Percentiles rank a stretch among this genome's conserved stretches.
Conservation (phyloP, 1,140 invertebrate genomes). For the Drosophila takahashii region DNA sequence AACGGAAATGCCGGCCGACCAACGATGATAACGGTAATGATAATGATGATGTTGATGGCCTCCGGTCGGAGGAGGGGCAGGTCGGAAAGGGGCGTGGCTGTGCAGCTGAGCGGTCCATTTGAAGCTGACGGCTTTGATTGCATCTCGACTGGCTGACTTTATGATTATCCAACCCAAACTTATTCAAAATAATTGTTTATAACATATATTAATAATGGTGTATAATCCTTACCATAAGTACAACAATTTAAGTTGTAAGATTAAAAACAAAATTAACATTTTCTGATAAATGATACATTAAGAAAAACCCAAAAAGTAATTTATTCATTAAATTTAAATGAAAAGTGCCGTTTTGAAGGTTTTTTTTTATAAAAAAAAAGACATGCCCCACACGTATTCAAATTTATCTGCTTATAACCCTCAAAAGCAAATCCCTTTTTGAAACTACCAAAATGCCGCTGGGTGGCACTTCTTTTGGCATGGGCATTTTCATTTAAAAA, state of each 20-base stretch:
- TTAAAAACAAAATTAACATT: too few relatives aligned
- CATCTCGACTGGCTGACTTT: constrained; percentile 9
- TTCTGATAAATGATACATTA: not conserved
- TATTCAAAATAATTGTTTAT: not conserved
- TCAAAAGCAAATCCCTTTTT: not conserved
- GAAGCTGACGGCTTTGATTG: constrained; percentile 58
- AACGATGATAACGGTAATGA: constrained; percentile 46
- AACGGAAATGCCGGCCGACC: constrained; percentile 36
- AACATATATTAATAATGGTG: not conserved
- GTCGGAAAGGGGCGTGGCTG: not conserved
- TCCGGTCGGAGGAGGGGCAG: constrained; percentile 14
- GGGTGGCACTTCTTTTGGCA: not conserved
- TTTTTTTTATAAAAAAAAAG: too few relatives aligned
- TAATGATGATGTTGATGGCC: constrained; percentile 52
- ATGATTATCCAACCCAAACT: constrained; percentile 20
- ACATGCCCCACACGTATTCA: not conserved
- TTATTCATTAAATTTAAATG: not conserved
- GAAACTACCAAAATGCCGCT: not conserved
- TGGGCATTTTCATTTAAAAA: constrained; percentile 36
- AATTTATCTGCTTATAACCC: not conserved
- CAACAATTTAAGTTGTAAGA: too few relatives aligned
- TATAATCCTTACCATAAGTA: not conserved
- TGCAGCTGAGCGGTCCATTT: constrained; percentile 20
- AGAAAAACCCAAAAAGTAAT: not conserved
- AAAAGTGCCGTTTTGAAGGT: not conserved